These are phyloP conservation scores for Caranx ignobilis DNA, from an alignment of 2,113 vertebrate species.

Conservation along the genomic window DNA sequence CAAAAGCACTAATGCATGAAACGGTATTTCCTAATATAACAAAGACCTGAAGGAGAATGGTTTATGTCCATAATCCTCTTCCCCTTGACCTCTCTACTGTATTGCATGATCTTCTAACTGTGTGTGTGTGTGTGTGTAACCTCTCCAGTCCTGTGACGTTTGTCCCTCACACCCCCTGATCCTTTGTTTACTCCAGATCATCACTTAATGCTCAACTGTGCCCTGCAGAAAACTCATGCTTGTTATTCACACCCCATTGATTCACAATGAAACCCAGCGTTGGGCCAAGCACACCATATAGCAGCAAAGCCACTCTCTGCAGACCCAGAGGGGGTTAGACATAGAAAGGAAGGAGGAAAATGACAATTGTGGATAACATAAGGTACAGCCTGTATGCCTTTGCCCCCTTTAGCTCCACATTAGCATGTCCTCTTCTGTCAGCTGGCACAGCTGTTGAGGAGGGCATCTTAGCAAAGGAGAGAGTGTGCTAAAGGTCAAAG, in stretches of 20 bases:
- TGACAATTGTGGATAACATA: conserved; percentile 25
- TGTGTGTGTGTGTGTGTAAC: not conserved
- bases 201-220: conserved; percentile 52
- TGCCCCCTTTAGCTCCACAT: not conserved
- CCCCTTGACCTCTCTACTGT: conserved; percentile 32
- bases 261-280: conserved; percentile 58
- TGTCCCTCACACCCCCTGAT: conserved; percentile 42
- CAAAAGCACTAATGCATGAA: conserved; percentile 13
- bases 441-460: not conserved
- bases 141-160: conserved; percentile 19
- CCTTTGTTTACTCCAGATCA: conserved; percentile 68
- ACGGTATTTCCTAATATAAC: rapidly evolving
- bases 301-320: conserved; percentile 29
- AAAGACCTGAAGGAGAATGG: not conserved
- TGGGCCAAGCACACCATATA: conserved; percentile 27
- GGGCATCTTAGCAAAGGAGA: not conserved
- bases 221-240: conserved; percentile 43
- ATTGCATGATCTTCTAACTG: conserved; percentile 28
- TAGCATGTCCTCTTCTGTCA: not conserved
- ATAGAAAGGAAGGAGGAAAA: conserved; percentile 26
- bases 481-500: conserved; percentile 3
- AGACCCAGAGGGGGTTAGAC: not conserved
- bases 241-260: conserved; percentile 71
- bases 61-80: not conserved
- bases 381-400: conserved; percentile 7